Percentiles rank a stretch among this genome's conserved stretches.
Evolutionary conservation across 2,888 invertebrate species (phyloP).

Genomic region (Halictus ligatus): DNA sequence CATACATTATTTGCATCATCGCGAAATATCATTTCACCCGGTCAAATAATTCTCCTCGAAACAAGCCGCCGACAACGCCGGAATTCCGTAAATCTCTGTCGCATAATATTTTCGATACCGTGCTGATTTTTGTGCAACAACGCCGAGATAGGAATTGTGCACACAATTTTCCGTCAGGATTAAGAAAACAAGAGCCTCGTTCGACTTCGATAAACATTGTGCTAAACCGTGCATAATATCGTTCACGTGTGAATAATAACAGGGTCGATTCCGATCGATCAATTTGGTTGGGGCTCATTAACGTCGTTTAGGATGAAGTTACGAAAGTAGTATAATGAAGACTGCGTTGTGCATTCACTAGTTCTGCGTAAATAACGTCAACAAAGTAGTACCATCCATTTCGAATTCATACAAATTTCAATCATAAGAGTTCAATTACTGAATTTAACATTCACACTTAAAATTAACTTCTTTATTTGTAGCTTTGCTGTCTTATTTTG

Average conservation of each 20-base stretch:
- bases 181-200: constrained; percentile 1
- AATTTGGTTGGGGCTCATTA: neutral
- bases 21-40: neutral
- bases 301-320: neutral
- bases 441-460: neutral
- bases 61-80: neutral
- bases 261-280: neutral
- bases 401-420: neutral
- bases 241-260: neutral
- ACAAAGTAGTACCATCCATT: neutral
- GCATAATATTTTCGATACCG: neutral
- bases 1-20: neutral
- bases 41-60: neutral
- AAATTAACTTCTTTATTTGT: no score
- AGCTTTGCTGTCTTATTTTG: neutral
- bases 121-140: neutral
- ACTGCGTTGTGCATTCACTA: neutral
- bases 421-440: neutral
- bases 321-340: neutral
- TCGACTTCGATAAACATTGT: neutral
- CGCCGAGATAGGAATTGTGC: neutral
- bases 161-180: neutral
- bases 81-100: neutral
- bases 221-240: neutral
- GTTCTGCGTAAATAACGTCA: neutral